A percentile compares a stretch with the other conserved stretches of the same genome.
These are phyloP conservation scores for Clamator glandarius DNA, from an alignment of 2,797 vertebrate species.

Conservation along the genomic window DNA sequence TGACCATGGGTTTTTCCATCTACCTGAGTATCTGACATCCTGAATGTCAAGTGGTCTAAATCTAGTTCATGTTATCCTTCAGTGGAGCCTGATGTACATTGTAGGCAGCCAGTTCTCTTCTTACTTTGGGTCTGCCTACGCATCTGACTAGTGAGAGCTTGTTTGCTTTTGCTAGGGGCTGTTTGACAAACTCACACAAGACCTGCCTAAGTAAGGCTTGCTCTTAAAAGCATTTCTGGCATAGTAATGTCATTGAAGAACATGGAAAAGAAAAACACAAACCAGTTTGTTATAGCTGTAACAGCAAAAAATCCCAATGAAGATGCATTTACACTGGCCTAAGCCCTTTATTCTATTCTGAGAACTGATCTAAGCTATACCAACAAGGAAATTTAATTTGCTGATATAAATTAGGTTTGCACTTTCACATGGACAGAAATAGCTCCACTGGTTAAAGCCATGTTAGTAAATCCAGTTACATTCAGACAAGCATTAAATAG, in stretches of 20 bases:
- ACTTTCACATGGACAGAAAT: background rate
- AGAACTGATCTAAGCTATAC: constrained; percentile 11
- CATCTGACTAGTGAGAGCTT: background rate
- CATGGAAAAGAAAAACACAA: background rate
- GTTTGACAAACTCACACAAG: constrained; percentile 24
- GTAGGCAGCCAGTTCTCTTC: background rate
- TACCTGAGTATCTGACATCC: background rate
- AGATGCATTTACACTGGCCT: background rate
- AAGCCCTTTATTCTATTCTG: constrained; percentile 13
- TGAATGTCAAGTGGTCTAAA: background rate
- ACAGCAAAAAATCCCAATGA: background rate
- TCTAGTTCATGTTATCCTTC: background rate
- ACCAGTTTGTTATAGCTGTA: background rate
- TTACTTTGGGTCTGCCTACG: background rate
- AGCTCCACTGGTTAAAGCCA: background rate
- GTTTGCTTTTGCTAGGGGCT: constrained; percentile 45
- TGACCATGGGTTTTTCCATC: background rate
- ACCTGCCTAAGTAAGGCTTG: constrained; percentile 22
- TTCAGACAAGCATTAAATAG: background rate
- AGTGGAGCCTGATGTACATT: background rate
- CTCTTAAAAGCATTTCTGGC: constrained; percentile 62
- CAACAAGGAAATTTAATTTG: constrained; percentile 10
- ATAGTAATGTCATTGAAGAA: constrained; percentile 27
- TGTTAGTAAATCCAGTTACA: background rate
- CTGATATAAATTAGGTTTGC: constrained; percentile 15